These are phyloP conservation scores for Pterocles orientalis DNA, from an alignment of 2,113 vertebrate species.

Conservation along the genomic window DNA sequence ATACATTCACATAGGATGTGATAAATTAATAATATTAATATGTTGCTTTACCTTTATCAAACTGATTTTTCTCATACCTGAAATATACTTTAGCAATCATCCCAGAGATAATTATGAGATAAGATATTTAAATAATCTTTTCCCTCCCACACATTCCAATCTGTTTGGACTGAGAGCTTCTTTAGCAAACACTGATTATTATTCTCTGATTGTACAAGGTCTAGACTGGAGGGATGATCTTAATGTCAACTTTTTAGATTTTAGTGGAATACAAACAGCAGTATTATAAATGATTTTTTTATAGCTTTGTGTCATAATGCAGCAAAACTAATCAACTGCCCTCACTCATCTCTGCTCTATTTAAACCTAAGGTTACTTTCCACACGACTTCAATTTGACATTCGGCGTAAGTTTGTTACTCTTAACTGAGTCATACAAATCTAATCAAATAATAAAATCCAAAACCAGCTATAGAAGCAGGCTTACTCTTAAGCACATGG, in stretches of 20 bases:
- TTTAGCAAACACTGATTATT: neutral
- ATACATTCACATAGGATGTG: neutral
- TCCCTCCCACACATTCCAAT: neutral
- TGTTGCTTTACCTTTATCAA: neutral
- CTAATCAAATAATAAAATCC: neutral
- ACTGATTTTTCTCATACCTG: neutral
- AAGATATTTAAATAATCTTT: neutral
- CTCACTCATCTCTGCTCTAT: neutral
- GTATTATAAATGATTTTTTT: neutral
- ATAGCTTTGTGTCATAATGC: neutral
- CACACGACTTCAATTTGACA: neutral
- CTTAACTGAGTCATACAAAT: neutral
- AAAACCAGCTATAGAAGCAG: neutral
- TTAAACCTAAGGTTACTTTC: neutral
- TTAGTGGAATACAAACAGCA: slow-evolving; percentile 13
- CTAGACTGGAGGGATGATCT: neutral
- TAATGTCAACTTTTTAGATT: neutral
- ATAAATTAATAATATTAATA: neutral
- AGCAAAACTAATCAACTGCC: neutral
- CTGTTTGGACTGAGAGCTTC: neutral
- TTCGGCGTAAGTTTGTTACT: neutral
- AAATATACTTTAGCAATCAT: neutral
- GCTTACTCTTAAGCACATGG: neutral
- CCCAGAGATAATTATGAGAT: neutral
- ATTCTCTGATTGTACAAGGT: neutral